Evolutionary conservation across 1,140 invertebrate species (phyloP), one percentile per base, ranked within the genome.

Genomic region (Drosophila novamexicana): DNA sequence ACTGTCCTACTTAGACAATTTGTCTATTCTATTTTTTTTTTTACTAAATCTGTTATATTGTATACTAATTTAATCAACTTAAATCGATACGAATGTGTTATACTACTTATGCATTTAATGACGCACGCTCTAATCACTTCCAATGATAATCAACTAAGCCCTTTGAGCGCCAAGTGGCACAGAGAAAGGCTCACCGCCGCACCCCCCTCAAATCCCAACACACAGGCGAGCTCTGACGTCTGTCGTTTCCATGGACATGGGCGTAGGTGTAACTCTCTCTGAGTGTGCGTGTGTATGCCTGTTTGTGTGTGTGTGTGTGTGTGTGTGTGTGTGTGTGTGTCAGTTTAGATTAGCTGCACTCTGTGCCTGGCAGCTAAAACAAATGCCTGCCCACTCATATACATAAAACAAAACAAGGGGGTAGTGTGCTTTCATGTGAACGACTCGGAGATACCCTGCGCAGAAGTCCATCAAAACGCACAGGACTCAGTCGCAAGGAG

Each of bases 81-180:
- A 7, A 64, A 70, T 70, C 67, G 59, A 70, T 70, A 16, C 40
- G 7, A 29, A 49, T 63, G 32, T 63, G 50, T 56, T 63, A 63
- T 70, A 56, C 34, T 34, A 54, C 22, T 29, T 56, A 70, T 39
- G 39, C 47, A 40, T 49, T 56, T 29, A 12, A 37, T 70, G 67
- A 70, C 67, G 67, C 67, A 70, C 59, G 34, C 29, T 32, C 34
- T 56, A 64, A 56, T 64, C 67, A 54, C 39, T 56, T 36, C 16
- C 62, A 64, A 63, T 70, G 59, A 70, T 70, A 64, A 64, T 56
- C 49, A 63, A 54, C 14, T 36, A 36, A 52, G 22, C 67, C 59
- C 59, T 64, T 56, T 29, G 22, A 29, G 22, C 22, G 22, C 22
- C 22, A 29, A 29, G 22, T 29, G 29, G n/a, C 50, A 36, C 7